Evolutionary conservation across 2,113 vertebrate genomes (phyloP).

Genomic region (Xenopus borealis): DNA sequence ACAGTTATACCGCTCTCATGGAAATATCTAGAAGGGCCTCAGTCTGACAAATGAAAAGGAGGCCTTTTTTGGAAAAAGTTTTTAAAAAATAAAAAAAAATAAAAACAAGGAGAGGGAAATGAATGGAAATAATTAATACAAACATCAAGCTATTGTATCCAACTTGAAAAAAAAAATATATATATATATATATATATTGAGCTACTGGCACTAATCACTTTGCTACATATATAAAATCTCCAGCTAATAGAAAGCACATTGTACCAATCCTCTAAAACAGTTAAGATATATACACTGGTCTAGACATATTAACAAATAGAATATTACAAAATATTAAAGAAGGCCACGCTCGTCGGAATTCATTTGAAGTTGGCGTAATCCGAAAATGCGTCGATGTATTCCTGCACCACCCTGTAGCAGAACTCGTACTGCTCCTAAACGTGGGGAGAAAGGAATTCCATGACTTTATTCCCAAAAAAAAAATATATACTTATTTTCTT

Average conservation of each 20-base stretch:
- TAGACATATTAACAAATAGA: constrained; percentile 88
- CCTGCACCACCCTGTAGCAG: constrained; percentile 99
- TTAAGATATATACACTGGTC: constrained; percentile 87
- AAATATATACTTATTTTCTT: too few species aligned
- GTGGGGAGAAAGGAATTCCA: background rate
- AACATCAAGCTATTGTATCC: constrained; percentile 79
- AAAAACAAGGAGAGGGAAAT: constrained; percentile 48
- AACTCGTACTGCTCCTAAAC: constrained; percentile 97
- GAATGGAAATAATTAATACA: constrained; percentile 63
- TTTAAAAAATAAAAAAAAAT: constrained; percentile 12
- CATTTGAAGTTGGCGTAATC: constrained; percentile 99
- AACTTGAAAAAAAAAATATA: constrained; percentile 71
- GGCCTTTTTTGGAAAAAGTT: constrained; percentile 36
- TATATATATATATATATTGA: too few species aligned
- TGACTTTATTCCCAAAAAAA: too few species aligned
- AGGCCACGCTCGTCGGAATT: constrained; percentile 72
- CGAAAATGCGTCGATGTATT: constrained; percentile 98
- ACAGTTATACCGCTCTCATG: constrained; percentile 20
- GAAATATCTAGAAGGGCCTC: constrained; percentile 50
- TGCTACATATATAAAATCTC: constrained; percentile 89
- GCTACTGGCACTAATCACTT: constrained; percentile 72
- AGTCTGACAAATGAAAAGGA: constrained; percentile 41
- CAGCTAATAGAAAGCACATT: constrained; percentile 87
- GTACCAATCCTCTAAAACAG: constrained; percentile 85
- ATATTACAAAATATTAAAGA: constrained; percentile 99